These are phyloP conservation scores for Leptopilina boulardi DNA, from an alignment of 1,140 invertebrate species.

Conservation along the genomic window DNA sequence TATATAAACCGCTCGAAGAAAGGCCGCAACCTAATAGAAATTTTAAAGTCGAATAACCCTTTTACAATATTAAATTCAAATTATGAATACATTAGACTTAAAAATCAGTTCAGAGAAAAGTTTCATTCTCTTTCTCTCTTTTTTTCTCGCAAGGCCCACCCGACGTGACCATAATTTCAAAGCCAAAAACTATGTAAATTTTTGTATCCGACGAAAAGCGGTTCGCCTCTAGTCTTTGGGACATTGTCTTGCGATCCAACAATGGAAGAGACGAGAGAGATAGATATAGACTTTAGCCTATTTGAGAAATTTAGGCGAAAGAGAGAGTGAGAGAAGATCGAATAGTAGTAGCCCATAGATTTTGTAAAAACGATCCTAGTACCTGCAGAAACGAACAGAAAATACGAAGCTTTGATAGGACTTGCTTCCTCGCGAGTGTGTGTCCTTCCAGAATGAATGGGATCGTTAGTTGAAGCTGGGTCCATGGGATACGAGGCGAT, in stretches of 20 bases:
- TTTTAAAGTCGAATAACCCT: background rate
- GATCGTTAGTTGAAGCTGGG: constrained; percentile 16
- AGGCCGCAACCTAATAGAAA: background rate
- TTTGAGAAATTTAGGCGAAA: background rate
- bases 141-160: background rate
- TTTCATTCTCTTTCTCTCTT: no score
- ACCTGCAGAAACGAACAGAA: background rate
- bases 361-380: constrained; percentile 19
- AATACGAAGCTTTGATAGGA: constrained; percentile 16
- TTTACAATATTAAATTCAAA: background rate
- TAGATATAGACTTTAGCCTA: background rate
- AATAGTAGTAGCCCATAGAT: constrained; percentile 1
- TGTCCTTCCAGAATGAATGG: constrained; percentile 30
- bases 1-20: no score
- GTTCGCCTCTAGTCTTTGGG: background rate
- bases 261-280: background rate
- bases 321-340: background rate
- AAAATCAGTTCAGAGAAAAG: constrained; percentile 15
- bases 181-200: constrained; percentile 30
- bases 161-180: constrained; percentile 28
- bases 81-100: constrained; percentile 1
- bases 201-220: constrained; percentile 1
- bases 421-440: background rate
- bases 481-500: constrained; percentile 29
- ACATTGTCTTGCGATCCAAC: constrained; percentile 8